Base-by-base conservation (phyloP, 2,113 vertebrate genomes). In the Dendropsophus ebraccatus region DNA sequence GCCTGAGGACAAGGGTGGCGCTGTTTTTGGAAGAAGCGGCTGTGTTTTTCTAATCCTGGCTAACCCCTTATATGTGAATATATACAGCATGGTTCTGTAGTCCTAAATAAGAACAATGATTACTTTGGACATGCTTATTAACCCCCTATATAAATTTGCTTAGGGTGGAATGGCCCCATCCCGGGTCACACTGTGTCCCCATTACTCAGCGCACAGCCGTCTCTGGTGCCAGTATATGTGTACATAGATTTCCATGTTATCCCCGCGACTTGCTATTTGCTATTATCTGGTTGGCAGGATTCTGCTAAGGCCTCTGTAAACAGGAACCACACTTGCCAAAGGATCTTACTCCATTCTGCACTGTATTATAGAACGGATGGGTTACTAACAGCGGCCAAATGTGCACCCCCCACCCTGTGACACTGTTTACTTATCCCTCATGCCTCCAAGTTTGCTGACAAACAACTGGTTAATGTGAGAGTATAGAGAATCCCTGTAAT, bases 281-380 rank as follows among this genome's bases (percentile, higher is more conserved):
- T 80, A 80, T 45, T 17, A 79, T 79, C 32, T 60, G 25, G n/a
- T 37, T 25, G 54, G 30, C 54, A 25, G 77, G n/a, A 32, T 37
- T 35, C 17, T 62, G 14, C 2, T 23, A 1, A 79, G 17, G 19
- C 32, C 32, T 80, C 54, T n/a, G 77, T 80, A 62, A 80, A 60
- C 77, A 80, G 30, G 54, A 41, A 80, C 35, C 14, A n/a, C 54
- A 41, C 28, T 60, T 80, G 77, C 77, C 77, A 80, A 62, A 80
- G 8, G 25, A n/a, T 77, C 21, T 35, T 37, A 35, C 50, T 78
- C 54, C 5, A 21, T 67, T 69, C 28, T 60, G 76, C 10, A 58
- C 25, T 60, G 32, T 79, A 21, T 47, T 49, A 49, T 25, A 81
- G 28, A 35, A 45, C 12, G 37, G 25, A 32, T 47, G 45, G 21